Conservation (phyloP, 1,140 invertebrate genomes). For the Lethrus apterus region DNA sequence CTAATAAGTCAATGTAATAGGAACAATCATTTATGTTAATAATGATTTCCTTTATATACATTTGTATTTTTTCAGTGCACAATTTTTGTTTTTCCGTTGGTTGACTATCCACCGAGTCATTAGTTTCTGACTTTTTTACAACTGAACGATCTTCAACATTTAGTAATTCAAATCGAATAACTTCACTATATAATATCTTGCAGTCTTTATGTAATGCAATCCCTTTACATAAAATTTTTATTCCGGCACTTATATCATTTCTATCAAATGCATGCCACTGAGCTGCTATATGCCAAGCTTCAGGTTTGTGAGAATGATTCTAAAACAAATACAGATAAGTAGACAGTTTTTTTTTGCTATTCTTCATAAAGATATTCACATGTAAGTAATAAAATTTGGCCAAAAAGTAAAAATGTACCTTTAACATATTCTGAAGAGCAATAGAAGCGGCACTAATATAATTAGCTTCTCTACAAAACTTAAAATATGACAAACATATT, state of each 20-base stretch:
- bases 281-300: constrained; percentile 23
- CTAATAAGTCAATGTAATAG: constrained; percentile 23
- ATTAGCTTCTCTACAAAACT: constrained; percentile 27
- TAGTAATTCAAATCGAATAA: constrained; percentile 18
- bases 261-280: constrained; percentile 17
- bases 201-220: constrained; percentile 21
- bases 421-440: constrained; percentile 26
- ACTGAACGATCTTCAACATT: neutral
- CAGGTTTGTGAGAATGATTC: constrained; percentile 19
- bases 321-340: constrained; percentile 7
- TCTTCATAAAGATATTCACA: too few relatives aligned
- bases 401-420: constrained; percentile 18
- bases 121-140: constrained; percentile 2
- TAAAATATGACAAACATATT: constrained; percentile 24
- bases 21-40: constrained; percentile 21
- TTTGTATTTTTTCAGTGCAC: constrained; percentile 18
- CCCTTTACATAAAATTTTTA: constrained; percentile 16
- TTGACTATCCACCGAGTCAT: neutral
- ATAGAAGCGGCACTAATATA: constrained; percentile 19
- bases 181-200: constrained; percentile 18
- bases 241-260: constrained; percentile 16
- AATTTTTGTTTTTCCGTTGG: constrained; percentile 13
- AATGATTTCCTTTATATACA: constrained; percentile 19
- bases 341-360: neutral
- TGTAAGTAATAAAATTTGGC: too few relatives aligned